These are phyloP conservation scores for Mythimna vitellina DNA, from an alignment of 2,888 invertebrate genomes.

Conservation along the genomic window DNA sequence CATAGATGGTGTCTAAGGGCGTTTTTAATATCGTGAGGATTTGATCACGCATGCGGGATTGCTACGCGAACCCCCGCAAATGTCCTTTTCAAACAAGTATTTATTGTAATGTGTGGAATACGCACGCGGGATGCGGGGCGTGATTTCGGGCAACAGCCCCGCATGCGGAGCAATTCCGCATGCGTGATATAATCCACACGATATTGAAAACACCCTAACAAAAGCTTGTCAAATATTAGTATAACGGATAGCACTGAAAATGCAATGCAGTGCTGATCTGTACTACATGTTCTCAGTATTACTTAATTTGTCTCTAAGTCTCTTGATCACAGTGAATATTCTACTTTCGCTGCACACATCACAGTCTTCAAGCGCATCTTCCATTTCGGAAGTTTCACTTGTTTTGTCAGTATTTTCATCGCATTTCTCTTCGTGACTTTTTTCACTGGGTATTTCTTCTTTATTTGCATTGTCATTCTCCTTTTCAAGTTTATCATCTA, in stretches of 20 bases:
- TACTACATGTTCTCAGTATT: conserved; percentile 69
- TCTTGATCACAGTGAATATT: conserved; percentile 80
- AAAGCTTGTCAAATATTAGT: conserved; percentile 17
- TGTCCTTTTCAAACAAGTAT: too few species aligned
- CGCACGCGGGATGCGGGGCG: too few species aligned
- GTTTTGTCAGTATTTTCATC: conserved; percentile 28
- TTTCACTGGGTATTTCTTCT: conserved; percentile 26
- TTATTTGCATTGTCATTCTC: conserved; percentile 44
- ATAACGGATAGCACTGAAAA: conserved; percentile 3
- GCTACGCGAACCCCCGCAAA: too few species aligned
- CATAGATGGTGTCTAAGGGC: background rate
- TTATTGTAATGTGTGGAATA: too few species aligned
- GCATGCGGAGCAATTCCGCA: too few species aligned
- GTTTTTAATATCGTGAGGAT: too few species aligned
- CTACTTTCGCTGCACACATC: conserved; percentile 81
- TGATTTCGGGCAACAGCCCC: too few species aligned
- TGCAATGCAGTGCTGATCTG: conserved; percentile 7
- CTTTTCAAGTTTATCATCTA: conserved; percentile 30
- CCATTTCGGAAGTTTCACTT: conserved; percentile 38
- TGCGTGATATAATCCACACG: too few species aligned
- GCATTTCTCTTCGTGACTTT: conserved; percentile 15
- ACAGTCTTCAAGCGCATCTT: conserved; percentile 68
- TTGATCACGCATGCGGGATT: too few species aligned
- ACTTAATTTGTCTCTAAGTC: conserved; percentile 82
- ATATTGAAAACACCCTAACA: background rate